phyloP scores from a whole-genome alignment of 2,797 vertebrate genomes.

The Semaprochilodus insignis region DNA sequence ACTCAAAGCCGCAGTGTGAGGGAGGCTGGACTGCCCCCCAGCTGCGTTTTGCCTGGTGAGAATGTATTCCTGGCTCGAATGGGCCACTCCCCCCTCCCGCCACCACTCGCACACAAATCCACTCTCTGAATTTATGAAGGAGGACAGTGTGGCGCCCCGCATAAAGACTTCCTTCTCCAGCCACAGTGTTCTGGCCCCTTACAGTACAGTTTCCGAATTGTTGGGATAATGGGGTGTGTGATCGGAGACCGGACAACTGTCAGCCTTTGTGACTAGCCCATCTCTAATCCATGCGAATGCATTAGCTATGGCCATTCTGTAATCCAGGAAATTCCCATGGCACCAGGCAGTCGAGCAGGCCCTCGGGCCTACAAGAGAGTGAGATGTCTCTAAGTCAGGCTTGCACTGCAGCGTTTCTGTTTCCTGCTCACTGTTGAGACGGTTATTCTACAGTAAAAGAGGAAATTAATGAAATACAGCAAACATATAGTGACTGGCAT shows the following conservation, averaged over 20 bases:
- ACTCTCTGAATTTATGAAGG: slow-evolving; percentile 1
- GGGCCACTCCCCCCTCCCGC: neutral
- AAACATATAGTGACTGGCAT: too few species aligned
- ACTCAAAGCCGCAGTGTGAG: slow-evolving; percentile 29
- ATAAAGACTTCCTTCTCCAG: slow-evolving; percentile 49
- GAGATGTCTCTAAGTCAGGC: neutral
- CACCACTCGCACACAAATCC: slow-evolving; percentile 1
- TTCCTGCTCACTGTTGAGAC: neutral
- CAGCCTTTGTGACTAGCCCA: slow-evolving; percentile 31
- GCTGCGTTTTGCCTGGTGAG: slow-evolving; percentile 45
- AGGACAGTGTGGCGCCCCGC: slow-evolving; percentile 29
- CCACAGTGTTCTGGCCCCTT: neutral
- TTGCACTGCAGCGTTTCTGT: neutral
- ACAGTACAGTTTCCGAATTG: slow-evolving; percentile 25
- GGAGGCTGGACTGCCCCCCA: slow-evolving; percentile 18
- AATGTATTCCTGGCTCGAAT: slow-evolving; percentile 38
- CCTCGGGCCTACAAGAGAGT: neutral
- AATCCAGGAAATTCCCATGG: slow-evolving; percentile 45
- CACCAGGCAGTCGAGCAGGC: slow-evolving; percentile 11
- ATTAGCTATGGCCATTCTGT: slow-evolving; percentile 4
- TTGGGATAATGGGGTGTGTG: slow-evolving; percentile 8
- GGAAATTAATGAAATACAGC: neutral
- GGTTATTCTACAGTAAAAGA: neutral
- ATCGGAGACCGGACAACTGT: slow-evolving; percentile 34
- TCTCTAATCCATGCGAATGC: slow-evolving; percentile 28